Evolutionary conservation across 2,113 vertebrate species (phyloP).

Genomic region (Sorex fumeus): DNA sequence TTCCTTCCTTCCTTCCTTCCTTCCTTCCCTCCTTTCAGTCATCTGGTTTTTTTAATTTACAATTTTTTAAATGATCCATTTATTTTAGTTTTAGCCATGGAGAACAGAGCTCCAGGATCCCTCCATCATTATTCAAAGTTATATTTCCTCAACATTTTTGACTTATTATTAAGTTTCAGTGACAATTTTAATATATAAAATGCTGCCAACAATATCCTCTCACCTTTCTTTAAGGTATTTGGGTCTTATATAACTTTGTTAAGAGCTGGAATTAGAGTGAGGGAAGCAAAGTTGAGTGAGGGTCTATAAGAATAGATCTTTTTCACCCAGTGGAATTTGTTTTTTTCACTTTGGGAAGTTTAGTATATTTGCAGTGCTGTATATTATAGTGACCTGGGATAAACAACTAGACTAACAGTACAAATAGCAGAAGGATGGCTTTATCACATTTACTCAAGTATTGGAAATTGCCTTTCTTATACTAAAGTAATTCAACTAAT

Average conservation of each 20-base stretch:
- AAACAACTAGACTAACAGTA: background rate
- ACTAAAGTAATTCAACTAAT: background rate
- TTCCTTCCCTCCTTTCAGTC: no score
- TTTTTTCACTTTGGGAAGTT: background rate
- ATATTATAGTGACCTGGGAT: background rate
- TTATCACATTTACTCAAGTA: background rate
- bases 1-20: no score
- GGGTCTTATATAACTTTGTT: background rate
- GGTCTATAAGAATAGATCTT: background rate
- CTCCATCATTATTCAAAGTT: no score
- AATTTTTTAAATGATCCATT: no score
- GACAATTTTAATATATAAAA: no score
- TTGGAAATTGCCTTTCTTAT: background rate
- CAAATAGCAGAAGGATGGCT: background rate
- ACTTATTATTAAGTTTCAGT: background rate
- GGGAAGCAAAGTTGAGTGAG: conserved; percentile 1
- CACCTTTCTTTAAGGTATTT: background rate
- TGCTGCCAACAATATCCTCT: background rate
- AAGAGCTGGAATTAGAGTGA: background rate
- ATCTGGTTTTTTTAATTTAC: no score
- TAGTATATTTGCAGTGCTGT: background rate
- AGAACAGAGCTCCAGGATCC: no score
- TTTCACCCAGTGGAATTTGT: background rate
- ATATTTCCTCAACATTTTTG: background rate
- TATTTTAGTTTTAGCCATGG: no score